Evolutionary conservation across 2,797 vertebrate species (phyloP).

Genomic region (Xyrichtys novacula): DNA sequence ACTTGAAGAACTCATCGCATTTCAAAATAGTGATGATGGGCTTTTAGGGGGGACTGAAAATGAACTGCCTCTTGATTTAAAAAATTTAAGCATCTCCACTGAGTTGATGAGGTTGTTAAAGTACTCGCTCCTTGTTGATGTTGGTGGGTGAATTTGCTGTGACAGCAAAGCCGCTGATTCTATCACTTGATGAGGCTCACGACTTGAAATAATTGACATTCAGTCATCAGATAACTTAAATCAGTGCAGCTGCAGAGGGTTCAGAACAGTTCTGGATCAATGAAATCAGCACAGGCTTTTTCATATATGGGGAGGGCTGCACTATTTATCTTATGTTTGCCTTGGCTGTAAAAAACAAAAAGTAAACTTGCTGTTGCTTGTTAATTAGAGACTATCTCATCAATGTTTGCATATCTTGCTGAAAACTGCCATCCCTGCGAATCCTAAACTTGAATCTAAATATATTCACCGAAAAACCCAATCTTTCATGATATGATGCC

Average conservation of each 20-base stretch:
- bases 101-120: constrained; percentile 42
- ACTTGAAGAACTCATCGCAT: constrained; percentile 11
- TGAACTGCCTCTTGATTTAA: constrained; percentile 40
- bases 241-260: constrained; percentile 43
- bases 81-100: constrained; percentile 21
- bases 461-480: background rate
- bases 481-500: background rate
- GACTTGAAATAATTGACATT: constrained; percentile 56
- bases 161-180: constrained; percentile 54
- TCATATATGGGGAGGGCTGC: background rate
- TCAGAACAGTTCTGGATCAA: constrained; percentile 39
- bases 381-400: background rate
- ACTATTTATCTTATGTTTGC: constrained; percentile 21
- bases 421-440: background rate
- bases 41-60: constrained; percentile 28
- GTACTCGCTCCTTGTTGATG: constrained; percentile 22
- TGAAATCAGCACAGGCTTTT: constrained; percentile 36
- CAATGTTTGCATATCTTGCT: background rate
- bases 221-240: constrained; percentile 53
- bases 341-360: constrained; percentile 9
- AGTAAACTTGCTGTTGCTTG: background rate
- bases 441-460: background rate
- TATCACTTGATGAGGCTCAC: constrained; percentile 47
- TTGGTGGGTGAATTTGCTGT: constrained; percentile 38
- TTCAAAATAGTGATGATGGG: constrained; percentile 36